Percentiles rank a stretch among this genome's conserved stretches.
Evolutionary conservation across 2,888 invertebrate species (phyloP).

Genomic region (Volucella inanis): DNA sequence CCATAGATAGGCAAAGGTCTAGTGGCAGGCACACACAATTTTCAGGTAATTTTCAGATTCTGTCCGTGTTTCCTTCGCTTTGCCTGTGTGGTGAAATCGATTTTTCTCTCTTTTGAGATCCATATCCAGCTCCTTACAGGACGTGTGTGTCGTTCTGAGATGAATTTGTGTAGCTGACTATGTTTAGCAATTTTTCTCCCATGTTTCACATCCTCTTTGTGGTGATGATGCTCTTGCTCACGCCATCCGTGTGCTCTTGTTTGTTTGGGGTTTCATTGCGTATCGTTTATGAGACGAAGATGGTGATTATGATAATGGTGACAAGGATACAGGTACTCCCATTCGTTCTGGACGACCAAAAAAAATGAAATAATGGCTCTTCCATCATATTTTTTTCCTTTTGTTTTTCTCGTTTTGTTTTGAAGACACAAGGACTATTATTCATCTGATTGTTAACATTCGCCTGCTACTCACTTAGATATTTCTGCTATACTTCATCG

Average conservation of each 20-base stretch:
- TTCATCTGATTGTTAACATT: slow-evolving; percentile 15
- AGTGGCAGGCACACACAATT: slow-evolving; percentile 23
- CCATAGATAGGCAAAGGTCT: neutral
- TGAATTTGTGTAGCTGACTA: slow-evolving; percentile 16
- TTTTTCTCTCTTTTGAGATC: slow-evolving; percentile 32
- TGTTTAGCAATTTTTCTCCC: slow-evolving; percentile 35
- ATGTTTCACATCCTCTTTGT: neutral
- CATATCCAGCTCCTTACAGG: neutral
- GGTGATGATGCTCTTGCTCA: neutral
- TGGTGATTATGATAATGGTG: slow-evolving; percentile 63
- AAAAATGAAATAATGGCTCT: slow-evolving; percentile 40
- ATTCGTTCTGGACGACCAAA: slow-evolving; percentile 42
- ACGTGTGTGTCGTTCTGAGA: slow-evolving; percentile 23
- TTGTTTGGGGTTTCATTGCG: slow-evolving; percentile 41
- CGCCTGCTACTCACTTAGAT: neutral
- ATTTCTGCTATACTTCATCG: slow-evolving; percentile 29
- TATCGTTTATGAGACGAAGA: slow-evolving; percentile 54
- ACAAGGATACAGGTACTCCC: slow-evolving; percentile 64
- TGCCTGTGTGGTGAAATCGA: slow-evolving; percentile 57
- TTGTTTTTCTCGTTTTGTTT: slow-evolving; percentile 14
- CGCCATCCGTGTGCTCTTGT: slow-evolving; percentile 6
- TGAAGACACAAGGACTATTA: slow-evolving; percentile 35
- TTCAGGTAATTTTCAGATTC: slow-evolving; percentile 68
- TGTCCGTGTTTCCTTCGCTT: slow-evolving; percentile 25
- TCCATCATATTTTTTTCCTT: slow-evolving; percentile 37